These are phyloP conservation scores for Anableps anableps DNA, from an alignment of 2,797 vertebrate species.

Conservation along the genomic window DNA sequence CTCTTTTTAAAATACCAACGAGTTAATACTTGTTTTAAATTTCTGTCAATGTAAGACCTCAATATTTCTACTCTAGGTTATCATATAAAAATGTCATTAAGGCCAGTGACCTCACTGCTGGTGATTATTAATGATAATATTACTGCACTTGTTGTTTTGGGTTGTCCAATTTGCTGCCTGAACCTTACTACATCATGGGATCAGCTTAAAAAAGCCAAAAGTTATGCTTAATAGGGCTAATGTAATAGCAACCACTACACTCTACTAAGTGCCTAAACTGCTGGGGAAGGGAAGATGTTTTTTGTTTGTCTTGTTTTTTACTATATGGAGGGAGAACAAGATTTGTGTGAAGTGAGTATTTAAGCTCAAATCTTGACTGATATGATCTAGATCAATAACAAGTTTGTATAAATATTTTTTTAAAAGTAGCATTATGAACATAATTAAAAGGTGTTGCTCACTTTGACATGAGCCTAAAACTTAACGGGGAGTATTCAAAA, in stretches of 20 bases:
- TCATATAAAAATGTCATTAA: no score
- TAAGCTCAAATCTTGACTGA: neutral
- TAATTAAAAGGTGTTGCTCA: neutral
- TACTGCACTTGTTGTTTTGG: no score
- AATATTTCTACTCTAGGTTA: no score
- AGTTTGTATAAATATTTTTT: neutral
- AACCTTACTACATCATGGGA: neutral
- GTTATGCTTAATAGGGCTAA: neutral
- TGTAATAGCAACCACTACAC: neutral
- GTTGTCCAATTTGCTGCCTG: neutral
- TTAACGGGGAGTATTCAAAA: neutral
- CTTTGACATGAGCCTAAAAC: neutral
- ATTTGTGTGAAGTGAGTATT: neutral
- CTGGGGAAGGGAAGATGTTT: neutral
- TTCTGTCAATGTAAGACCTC: no score
- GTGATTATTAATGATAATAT: no score
- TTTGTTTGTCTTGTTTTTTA: neutral
- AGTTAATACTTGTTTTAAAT: no score
- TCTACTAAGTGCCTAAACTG: neutral
- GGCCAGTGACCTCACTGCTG: no score
- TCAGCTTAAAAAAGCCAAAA: neutral
- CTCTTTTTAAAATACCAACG: no score
- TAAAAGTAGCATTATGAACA: neutral
- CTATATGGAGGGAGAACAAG: neutral
- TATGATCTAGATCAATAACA: neutral